These are phyloP conservation scores for Pasiphila rectangulata DNA, from an alignment of 2,888 invertebrate genomes.

Conservation along the genomic window DNA sequence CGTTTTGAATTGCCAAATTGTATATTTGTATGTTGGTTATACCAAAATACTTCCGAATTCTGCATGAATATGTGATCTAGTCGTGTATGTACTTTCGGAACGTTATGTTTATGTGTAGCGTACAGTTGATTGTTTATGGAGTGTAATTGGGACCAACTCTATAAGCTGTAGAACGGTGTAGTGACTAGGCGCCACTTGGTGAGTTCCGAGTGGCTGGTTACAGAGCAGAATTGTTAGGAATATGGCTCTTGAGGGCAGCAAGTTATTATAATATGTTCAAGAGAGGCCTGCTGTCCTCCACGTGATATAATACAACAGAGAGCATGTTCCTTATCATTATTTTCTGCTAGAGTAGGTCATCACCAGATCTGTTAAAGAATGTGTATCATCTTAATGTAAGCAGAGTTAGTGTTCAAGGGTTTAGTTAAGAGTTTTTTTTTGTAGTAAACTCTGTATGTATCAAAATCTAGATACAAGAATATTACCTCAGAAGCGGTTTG, in stretches of 20 bases:
- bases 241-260: slow-evolving; percentile 67
- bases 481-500: slow-evolving; percentile 72
- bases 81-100: slow-evolving; percentile 81
- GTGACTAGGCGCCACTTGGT: slow-evolving; percentile 46
- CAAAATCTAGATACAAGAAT: slow-evolving; percentile 46
- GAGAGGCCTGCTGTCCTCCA: slow-evolving; percentile 71
- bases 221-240: slow-evolving; percentile 51
- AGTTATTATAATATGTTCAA: slow-evolving; percentile 78
- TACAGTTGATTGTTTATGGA: slow-evolving; percentile 67
- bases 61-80: slow-evolving; percentile 81
- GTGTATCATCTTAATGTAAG: slow-evolving; percentile 58
- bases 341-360: slow-evolving; percentile 61
- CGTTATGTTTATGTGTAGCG: slow-evolving; percentile 74
- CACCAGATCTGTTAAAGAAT: slow-evolving; percentile 74
- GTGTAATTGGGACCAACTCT: slow-evolving; percentile 78
- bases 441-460: slow-evolving; percentile 22
- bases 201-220: slow-evolving; percentile 43
- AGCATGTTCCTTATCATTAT: slow-evolving; percentile 58
- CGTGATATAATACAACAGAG: slow-evolving; percentile 68
- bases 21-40: slow-evolving; percentile 71
- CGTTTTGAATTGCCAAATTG: slow-evolving; percentile 71
- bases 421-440: slow-evolving; percentile 34
- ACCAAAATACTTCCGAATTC: slow-evolving; percentile 80
- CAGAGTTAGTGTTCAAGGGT: slow-evolving; percentile 49
- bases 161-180: slow-evolving; percentile 59